A percentile compares a stretch with the other conserved stretches of the same genome.
These are phyloP conservation scores for Stenurella melanura DNA, from an alignment of 2,888 invertebrate genomes.

Conservation along the genomic window DNA sequence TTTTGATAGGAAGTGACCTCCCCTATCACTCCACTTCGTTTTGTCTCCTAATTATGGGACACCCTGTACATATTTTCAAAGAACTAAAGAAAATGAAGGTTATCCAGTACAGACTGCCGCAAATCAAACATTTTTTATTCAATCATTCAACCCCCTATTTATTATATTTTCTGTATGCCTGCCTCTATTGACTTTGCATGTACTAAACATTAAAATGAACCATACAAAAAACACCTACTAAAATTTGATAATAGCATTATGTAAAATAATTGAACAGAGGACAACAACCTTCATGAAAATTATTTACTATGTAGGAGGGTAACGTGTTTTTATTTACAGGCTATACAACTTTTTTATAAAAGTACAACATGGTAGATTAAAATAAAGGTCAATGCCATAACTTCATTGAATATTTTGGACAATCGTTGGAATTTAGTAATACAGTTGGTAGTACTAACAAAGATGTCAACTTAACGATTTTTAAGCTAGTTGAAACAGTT, in stretches of 20 bases:
- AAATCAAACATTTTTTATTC: neutral
- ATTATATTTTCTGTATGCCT: neutral
- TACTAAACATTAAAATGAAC: neutral
- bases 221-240: neutral
- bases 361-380: neutral
- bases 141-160: too few species aligned
- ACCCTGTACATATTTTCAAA: neutral
- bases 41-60: too few species aligned
- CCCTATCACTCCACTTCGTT: too few species aligned
- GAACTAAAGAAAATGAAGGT: too few species aligned
- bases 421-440: neutral
- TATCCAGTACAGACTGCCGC: neutral
- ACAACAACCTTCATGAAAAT: neutral
- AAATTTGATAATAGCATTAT: neutral
- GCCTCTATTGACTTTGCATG: too few species aligned
- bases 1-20: too few species aligned
- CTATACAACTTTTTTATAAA: neutral
- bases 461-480: neutral
- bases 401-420: neutral
- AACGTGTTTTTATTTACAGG: neutral
- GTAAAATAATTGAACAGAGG: neutral
- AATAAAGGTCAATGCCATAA: neutral
- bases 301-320: neutral
- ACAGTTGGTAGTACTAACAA: neutral
- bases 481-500: neutral